These are phyloP conservation scores for Limonius californicus DNA, from an alignment of 1,140 invertebrate species.

Conservation along the genomic window DNA sequence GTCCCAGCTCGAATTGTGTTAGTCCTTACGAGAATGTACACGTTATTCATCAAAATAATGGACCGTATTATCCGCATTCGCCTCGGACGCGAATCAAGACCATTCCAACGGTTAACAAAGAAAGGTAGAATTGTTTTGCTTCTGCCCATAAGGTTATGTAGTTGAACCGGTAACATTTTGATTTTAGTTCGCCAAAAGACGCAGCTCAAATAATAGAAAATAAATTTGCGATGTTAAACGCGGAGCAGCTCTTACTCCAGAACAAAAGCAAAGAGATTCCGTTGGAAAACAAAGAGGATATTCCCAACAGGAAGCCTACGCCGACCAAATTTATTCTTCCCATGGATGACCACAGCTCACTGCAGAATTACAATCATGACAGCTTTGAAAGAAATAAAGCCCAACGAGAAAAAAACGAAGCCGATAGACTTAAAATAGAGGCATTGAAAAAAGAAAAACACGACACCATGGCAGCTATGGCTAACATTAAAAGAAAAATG, in stretches of 20 bases:
- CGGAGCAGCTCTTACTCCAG: constrained; percentile 33
- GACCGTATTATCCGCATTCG: constrained; percentile 51
- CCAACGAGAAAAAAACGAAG: constrained; percentile 46
- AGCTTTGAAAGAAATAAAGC: constrained; percentile 40
- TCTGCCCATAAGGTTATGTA: no score
- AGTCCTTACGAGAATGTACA: constrained; percentile 55
- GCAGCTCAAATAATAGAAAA: constrained; percentile 30
- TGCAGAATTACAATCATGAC: not conserved
- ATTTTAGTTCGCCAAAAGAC: constrained; percentile 31
- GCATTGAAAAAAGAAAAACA: constrained; percentile 56
- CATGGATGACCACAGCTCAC: constrained; percentile 24
- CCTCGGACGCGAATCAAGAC: constrained; percentile 65
- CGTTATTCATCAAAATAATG: constrained; percentile 43
- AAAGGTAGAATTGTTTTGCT: constrained; percentile 40
- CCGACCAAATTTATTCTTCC: constrained; percentile 40
- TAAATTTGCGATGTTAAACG: constrained; percentile 36
- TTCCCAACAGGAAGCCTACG: constrained; percentile 19
- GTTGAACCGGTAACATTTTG: not conserved
- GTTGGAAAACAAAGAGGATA: constrained; percentile 18
- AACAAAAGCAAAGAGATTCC: not conserved
- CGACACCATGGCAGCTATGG: constrained; percentile 54
- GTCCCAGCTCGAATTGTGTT: constrained; percentile 42
- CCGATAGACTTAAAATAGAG: constrained; percentile 40
- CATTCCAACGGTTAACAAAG: constrained; percentile 41
- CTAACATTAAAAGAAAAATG: constrained; percentile 69